A percentile compares a stretch with the other conserved stretches of the same genome.
phyloP scores from a whole-genome alignment of 1,140 invertebrate genomes.

The Araneus ventricosus region DNA sequence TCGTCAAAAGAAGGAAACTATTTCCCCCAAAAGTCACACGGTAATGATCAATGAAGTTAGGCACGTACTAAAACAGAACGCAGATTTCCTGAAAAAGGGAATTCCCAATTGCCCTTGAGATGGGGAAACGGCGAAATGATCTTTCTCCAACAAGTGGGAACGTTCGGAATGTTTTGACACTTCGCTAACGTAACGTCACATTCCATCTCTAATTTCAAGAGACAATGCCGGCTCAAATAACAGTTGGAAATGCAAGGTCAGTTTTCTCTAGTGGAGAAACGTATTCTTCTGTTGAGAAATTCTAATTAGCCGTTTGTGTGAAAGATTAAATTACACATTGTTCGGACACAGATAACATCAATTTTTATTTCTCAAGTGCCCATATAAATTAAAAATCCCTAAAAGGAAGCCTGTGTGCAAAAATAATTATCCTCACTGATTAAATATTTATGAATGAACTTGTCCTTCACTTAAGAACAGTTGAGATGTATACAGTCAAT shows the following conservation, averaged over 20 bases:
- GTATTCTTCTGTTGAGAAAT: not conserved
- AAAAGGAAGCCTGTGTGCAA: too few relatives aligned
- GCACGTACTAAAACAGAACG: not conserved
- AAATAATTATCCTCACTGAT: too few relatives aligned
- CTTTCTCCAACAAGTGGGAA: not conserved
- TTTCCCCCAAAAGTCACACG: not conserved
- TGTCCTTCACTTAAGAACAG: too few relatives aligned
- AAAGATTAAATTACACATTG: constrained; percentile 5
- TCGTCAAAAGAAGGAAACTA: not conserved
- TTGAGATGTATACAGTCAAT: too few relatives aligned
- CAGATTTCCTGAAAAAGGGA: not conserved
- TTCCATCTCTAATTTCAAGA: not conserved
- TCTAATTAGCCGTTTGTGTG: not conserved
- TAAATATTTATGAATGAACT: too few relatives aligned
- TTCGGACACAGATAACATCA: not conserved
- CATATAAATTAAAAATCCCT: too few relatives aligned
- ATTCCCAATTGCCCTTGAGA: not conserved
- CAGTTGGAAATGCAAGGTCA: not conserved
- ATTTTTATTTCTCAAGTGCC: too few relatives aligned
- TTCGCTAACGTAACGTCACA: not conserved
- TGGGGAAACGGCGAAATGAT: not conserved
- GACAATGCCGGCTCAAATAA: constrained; percentile 14
- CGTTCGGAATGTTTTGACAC: not conserved
- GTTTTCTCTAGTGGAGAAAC: not conserved
- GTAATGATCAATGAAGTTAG: not conserved